phyloP scores from a whole-genome alignment of 2,797 vertebrate species.

The Cynopterus sphinx region DNA sequence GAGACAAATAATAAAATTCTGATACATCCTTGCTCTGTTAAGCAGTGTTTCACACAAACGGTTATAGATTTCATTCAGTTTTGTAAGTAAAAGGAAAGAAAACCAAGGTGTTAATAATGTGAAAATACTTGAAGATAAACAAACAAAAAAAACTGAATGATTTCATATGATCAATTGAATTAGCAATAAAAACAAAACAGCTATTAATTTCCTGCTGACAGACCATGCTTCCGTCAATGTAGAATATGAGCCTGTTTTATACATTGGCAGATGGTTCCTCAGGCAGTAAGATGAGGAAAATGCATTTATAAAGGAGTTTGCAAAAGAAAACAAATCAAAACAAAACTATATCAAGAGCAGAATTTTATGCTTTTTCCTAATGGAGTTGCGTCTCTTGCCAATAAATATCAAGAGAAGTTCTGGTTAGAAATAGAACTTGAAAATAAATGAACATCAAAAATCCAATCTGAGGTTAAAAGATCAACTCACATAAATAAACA shows the following conservation, averaged over 20 bases:
- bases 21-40: conserved; percentile 39
- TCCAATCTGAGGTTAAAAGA: conserved; percentile 12
- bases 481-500: conserved; percentile 27
- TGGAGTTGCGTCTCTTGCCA: neutral
- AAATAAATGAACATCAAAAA: conserved; percentile 38
- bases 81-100: conserved; percentile 60
- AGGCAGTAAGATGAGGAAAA: conserved; percentile 1
- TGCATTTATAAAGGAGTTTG: conserved; percentile 45
- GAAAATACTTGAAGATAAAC: conserved; percentile 63
- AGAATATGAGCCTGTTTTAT: conserved; percentile 26
- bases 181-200: conserved; percentile 58
- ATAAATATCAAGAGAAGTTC: conserved; percentile 44
- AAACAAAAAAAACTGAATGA: conserved; percentile 71
- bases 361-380: conserved; percentile 32
- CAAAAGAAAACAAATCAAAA: conserved; percentile 45
- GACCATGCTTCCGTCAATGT: conserved; percentile 41
- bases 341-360: conserved; percentile 8
- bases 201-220: conserved; percentile 69
- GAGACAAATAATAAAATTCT: neutral
- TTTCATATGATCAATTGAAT: conserved; percentile 66
- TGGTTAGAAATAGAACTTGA: conserved; percentile 20
- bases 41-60: neutral
- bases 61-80: conserved; percentile 56
- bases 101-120: conserved; percentile 30
- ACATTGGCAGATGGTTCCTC: conserved; percentile 56